phyloP scores from a whole-genome alignment of 2,113 vertebrate species.

The zebrafish (Danio rerio) region GRCz12tu NC_133179.1:15227501-15228000 shows the following conservation, averaged over 20 bases:
- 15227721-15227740: too few relatives aligned
- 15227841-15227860: slow-evolving; percentile 78
- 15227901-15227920: slow-evolving; percentile 78
- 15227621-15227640: too few relatives aligned
- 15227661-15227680: too few relatives aligned
- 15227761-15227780: background rate
- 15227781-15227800: background rate
- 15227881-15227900: slow-evolving; percentile 78
- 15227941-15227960: slow-evolving; percentile 79
- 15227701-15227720: too few relatives aligned
- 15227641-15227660: too few relatives aligned
- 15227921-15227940: slow-evolving; percentile 63
- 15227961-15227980: too few relatives aligned
- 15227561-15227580: too few relatives aligned
- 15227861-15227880: slow-evolving; percentile 89
- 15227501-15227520: slow-evolving; percentile 70
- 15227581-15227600: background rate
- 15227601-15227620: too few relatives aligned
- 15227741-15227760: background rate
- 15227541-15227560: background rate
- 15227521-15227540: too few relatives aligned
- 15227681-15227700: too few relatives aligned
- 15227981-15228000: background rate
- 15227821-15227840: slow-evolving; percentile 84
- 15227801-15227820: slow-evolving; percentile 33